Evolutionary conservation across 2,113 vertebrate genomes (phyloP).

Genomic region (Hucho hucho): DNA sequence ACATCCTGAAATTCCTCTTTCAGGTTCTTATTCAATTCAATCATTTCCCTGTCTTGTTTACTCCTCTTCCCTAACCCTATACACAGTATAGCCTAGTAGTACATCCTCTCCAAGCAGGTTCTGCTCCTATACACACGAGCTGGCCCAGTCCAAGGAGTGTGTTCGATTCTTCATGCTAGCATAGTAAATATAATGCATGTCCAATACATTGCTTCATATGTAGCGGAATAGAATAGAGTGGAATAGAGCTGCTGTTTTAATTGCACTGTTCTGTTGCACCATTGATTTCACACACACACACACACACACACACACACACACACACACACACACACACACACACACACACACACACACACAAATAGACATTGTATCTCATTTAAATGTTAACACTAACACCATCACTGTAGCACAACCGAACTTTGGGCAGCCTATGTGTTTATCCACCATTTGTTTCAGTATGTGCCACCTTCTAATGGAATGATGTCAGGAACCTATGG

Average conservation of each 20-base stretch:
- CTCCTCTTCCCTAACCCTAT: conserved; percentile 59
- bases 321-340: too few relatives aligned
- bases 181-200: too few relatives aligned
- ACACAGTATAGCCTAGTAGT: conserved; percentile 43
- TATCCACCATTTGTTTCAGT: conserved; percentile 69
- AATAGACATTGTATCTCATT: conserved; percentile 50
- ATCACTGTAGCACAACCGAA: conserved; percentile 41
- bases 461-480: conserved; percentile 33
- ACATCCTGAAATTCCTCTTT: conserved; percentile 10
- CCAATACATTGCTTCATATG: too few relatives aligned
- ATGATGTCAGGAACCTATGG: conserved; percentile 53
- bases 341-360: too few relatives aligned
- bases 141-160: conserved; percentile 44
- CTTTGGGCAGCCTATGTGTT: conserved; percentile 66
- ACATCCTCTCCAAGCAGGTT: conserved; percentile 45
- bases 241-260: too few relatives aligned
- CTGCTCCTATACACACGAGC: conserved; percentile 47
- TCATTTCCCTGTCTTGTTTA: conserved; percentile 64
- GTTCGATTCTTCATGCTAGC: conserved; percentile 42
- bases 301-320: too few relatives aligned
- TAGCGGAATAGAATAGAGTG: too few relatives aligned
- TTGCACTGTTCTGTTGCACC: conserved; percentile 49
- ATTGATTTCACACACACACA: conserved; percentile 50
- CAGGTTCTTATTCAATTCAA: conserved; percentile 46
- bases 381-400: conserved; percentile 57